These are phyloP conservation scores for Archegozetes longisetosus DNA, from an alignment of 1,140 invertebrate species.

Conservation along the genomic window DNA sequence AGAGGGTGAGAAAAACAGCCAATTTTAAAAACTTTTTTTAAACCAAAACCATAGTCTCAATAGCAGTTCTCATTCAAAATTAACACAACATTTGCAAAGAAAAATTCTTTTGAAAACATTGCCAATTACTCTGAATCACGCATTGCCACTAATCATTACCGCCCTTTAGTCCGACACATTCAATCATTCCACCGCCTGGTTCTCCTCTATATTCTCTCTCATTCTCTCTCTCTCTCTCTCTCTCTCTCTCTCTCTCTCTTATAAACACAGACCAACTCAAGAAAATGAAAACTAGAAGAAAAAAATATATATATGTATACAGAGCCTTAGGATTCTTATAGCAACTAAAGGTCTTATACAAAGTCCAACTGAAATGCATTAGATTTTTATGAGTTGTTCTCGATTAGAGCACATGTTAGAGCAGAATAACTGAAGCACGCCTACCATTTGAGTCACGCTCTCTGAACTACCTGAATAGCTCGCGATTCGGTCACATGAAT, in stretches of 20 bases:
- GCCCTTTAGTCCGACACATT: background rate
- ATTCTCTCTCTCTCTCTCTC: slow-evolving; percentile 7
- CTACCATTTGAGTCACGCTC: background rate
- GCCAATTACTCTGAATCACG: background rate
- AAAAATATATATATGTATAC: background rate
- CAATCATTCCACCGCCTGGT: background rate
- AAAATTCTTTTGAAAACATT: background rate
- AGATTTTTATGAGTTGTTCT: background rate
- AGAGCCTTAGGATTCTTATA: background rate
- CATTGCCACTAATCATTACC: background rate
- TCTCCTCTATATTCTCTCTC: background rate
- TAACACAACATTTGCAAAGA: background rate
- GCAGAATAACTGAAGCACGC: background rate
- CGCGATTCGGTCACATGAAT: background rate
- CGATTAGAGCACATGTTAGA: background rate
- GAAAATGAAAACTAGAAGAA: background rate
- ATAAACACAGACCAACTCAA: background rate
- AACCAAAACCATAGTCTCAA: background rate
- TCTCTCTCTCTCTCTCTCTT: background rate
- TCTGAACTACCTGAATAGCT: background rate
- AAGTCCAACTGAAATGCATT: background rate
- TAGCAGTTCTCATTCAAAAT: background rate
- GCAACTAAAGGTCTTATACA: background rate
- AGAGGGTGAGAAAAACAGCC: background rate
- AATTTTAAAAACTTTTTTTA: background rate